Base-by-base conservation (phyloP, 2,113 vertebrate species). In the Isichthys henryi region DNA sequence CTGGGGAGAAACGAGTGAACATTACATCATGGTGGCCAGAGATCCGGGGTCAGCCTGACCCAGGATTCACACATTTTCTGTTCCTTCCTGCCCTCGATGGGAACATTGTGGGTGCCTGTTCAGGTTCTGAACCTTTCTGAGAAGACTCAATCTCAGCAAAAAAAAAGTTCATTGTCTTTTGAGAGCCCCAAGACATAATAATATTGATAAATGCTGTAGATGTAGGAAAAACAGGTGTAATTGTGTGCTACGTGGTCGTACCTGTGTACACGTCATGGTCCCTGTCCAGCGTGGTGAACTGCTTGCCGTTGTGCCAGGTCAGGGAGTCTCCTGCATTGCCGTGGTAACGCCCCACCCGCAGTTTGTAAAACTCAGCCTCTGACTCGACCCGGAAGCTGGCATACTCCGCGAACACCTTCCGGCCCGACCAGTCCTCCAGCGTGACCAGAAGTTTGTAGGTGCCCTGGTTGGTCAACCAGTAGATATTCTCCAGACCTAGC, bases 291-390 rank as follows among this genome's bases (percentile, higher is more conserved):
- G 97, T 97, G 88, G 97, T 97, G 92, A 97, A 97, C 93, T 97
- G 97, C 90, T 97, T 97, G 49, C 97, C 97, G 0, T 97, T 97
- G 94, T 97, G 97, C 97, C 97, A 97, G 0, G 97, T 97, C 91
- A 97, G 96, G 0, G 97, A 97, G 90, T 97, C 97, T 0, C 97
- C 97, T 0, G 97, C 97, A 0, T 97, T 97, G 87, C 97, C 97
- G 0, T 97, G 94, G 92, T 97, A 97, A 82, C 97, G 97, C 2
- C 97, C 97, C 93, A 97, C n/a, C 88, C 96, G 92, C 86, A 97
- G 90, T 91, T 95, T 97, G 90, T 97, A 97, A 62, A 96, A 96
- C n/a, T 97, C 97, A 0, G 94, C 95, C 91, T 97, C 97, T 0
- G 97, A 92, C 92, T 97, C 97, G 91, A 97, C 84, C 17, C 97